Evolutionary conservation across 1,140 invertebrate genomes (phyloP), one percentile per base, ranked within the genome.

Genomic region (Cotesia chilonis): DNA sequence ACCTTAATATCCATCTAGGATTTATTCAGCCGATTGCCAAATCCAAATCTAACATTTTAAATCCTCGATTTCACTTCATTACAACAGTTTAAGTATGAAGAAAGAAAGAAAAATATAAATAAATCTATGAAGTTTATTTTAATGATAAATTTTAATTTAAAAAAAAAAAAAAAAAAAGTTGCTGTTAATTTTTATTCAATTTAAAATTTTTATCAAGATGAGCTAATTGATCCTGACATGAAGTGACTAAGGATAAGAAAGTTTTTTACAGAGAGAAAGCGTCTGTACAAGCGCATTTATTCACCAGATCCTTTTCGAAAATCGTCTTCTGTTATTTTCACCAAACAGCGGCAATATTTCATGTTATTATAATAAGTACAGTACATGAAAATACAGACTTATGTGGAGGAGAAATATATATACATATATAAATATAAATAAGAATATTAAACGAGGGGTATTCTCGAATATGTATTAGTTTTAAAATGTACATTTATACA

Each of bases 211-310:
- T 60, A 60, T 60, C 17, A 36, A 36, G 10, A 35, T 36, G 47
- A 36, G 12, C 41, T 60, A 63, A 64, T 63, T 70, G 41, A 55
- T 65, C 38, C 14, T 51, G 38, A 17, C 20, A 28, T n/a, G 17
- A 38, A 52, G 41, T 61, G 59, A 70, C 41, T 65, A 65, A 71
- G 70, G 60, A 71, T 71, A 63, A 65, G 70, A 71, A 71, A 71
- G 70, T 71, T 12, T 54, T 17, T 47, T 20, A 38, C 3, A 1
- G 36, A 65, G 70, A 65, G 70, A 71, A 71, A 65, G 70, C 60
- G 60, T 20, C 35, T 10, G 52, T 10, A 17, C 10, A 55, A 4
- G 20, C 35, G 41, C 28, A 61, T n/a, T 10, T 54, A 71, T 71
- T 14, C 12, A 64, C 20, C 20, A n/a, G 41, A 51, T 59, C 65